phyloP scores from a whole-genome alignment of 2,113 vertebrate species.

The Pionites leucogaster region DNA sequence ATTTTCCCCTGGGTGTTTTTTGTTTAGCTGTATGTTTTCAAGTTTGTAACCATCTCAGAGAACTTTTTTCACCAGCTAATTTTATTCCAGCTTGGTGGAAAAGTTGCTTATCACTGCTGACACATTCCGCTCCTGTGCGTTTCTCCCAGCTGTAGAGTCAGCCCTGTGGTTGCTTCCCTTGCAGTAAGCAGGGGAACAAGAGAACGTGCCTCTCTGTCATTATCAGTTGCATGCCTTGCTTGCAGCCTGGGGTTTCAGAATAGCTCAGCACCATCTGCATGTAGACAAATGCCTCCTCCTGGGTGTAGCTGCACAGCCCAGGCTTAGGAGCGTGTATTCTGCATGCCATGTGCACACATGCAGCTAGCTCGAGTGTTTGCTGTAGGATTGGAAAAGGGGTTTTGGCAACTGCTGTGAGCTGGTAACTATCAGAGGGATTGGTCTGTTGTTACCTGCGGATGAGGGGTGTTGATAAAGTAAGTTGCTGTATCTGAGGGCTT shows the following conservation, averaged over 20 bases:
- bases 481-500: neutral
- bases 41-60: neutral
- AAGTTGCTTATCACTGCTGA: slow-evolving; percentile 5
- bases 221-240: neutral
- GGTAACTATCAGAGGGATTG: neutral
- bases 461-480: neutral
- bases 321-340: neutral
- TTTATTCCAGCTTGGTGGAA: slow-evolving; percentile 28
- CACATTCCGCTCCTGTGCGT: neutral
- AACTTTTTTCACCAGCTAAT: neutral
- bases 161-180: neutral
- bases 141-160: neutral
- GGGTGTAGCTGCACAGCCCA: neutral
- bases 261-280: slow-evolving; percentile 5
- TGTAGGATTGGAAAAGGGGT: neutral
- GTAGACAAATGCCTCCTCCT: neutral
- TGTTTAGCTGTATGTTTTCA: neutral
- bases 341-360: neutral
- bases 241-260: neutral
- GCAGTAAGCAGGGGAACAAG: neutral
- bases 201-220: neutral
- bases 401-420: neutral
- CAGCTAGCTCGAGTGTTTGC: neutral
- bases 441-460: neutral
- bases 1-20: neutral